Conservation (phyloP, 2,888 invertebrate species). For the Pelosia muscerda region DNA sequence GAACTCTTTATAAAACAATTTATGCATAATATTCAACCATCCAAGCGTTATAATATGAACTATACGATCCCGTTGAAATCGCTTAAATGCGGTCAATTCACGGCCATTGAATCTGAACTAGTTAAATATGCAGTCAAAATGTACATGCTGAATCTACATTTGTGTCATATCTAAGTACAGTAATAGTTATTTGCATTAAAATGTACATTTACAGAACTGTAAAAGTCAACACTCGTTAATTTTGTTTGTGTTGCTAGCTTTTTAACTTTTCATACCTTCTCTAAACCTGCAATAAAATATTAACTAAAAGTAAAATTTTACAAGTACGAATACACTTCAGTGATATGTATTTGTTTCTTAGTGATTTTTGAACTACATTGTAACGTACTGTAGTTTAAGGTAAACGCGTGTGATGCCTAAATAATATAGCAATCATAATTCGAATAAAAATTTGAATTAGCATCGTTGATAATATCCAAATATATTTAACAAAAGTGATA, state of each 20-base stretch:
- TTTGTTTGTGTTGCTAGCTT: background rate
- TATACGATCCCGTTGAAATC: background rate
- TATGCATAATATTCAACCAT: background rate
- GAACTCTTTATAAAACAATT: background rate
- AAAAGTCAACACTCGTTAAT: background rate
- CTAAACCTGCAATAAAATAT: background rate
- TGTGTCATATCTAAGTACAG: no score
- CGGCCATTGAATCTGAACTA: background rate
- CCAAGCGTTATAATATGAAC: background rate
- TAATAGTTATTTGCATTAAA: background rate
- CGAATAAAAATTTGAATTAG: no score
- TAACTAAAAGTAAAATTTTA: background rate
- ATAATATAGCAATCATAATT: no score
- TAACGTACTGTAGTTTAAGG: no score
- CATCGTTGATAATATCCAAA: no score
- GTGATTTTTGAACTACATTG: no score
- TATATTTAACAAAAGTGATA: no score
- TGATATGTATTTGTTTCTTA: no score
- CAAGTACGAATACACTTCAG: no score
- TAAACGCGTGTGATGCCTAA: no score
- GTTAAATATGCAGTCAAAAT: background rate
- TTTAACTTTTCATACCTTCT: background rate
- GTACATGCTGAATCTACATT: background rate
- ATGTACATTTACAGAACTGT: background rate
- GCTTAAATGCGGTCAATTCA: background rate